These are phyloP conservation scores for Enteromius treurensis DNA, from an alignment of 2,797 vertebrate genomes.

Conservation along the genomic window DNA sequence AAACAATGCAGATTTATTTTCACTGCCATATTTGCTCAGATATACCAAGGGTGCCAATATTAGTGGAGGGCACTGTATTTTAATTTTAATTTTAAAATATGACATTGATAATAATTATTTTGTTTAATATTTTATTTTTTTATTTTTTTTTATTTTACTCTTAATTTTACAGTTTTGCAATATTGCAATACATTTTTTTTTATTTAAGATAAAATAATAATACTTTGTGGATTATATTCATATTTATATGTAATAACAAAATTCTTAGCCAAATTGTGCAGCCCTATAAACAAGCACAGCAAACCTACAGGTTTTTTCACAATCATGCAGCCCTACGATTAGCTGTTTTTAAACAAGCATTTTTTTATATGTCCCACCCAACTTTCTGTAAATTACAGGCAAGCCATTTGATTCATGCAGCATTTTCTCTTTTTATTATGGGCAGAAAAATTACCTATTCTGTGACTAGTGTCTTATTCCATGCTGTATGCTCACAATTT, in stretches of 20 bases:
- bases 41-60: too few relatives aligned
- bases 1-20: too few relatives aligned
- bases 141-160: not conserved
- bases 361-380: not conserved
- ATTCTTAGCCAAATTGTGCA: not conserved
- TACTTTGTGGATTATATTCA: not conserved
- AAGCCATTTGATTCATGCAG: not conserved
- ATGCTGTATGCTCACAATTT: not conserved
- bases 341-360: not conserved
- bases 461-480: constrained; percentile 57
- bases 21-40: too few relatives aligned
- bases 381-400: not conserved
- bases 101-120: not conserved
- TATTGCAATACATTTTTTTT: not conserved
- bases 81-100: not conserved
- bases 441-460: not conserved
- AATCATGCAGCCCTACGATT: not conserved
- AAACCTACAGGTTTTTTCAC: not conserved
- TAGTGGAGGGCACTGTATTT: not conserved
- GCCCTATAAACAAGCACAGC: not conserved
- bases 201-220: not conserved
- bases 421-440: not conserved
- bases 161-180: not conserved
- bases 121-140: not conserved
- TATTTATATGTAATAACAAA: not conserved